Evolutionary conservation across 64 coral and sea anemone genomes (phyloP), one percentile per base, ranked within the genome.

Genomic region (Hydrozoanthus tunicans): DNA sequence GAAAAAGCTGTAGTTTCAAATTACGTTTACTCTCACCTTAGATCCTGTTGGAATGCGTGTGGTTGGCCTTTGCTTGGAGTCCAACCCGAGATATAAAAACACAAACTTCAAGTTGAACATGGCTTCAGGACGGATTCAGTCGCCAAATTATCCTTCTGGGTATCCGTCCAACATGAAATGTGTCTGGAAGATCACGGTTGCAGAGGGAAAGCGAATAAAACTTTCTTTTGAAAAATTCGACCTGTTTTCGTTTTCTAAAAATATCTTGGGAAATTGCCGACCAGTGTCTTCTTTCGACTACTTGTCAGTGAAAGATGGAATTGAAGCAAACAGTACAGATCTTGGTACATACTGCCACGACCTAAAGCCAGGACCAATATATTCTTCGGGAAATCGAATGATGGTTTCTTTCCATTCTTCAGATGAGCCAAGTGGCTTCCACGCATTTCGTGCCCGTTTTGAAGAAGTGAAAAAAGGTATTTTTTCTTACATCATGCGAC

Each of bases 381-480:
- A 83, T 83, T 83, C 81, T 7, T 64, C 51, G 0, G 81, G 81
- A 68, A 51, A 15, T 0, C 10, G 9, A 12, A 83, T 83, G 81
- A 8, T 83, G 27, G 32, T 83, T n/a, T 13, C 14, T 0, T 83
- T 83, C 51, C 62, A 68, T 5, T 68, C 81, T n/a, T 1, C 6
- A 15, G 1, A 7, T n/a, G 0, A 9, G 3, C 1, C 6, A 0
- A 51, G 9, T 3, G n/a, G n/a, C n/a, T n/a, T n/a, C n/a, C n/a
- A n/a, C 5, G 57, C 57, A 12, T 63, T 81, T 56, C 79, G 79
- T 62, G 79, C 79, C 6, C 80, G 56, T 4, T 64, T 82, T 82
- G 26, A 82, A 62, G 80, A 83, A 83, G 81, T 83, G 51, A 62
- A 83, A 68, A 69, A 83, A 83, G 81, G 81, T 83, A 68, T 43